phyloP scores from a whole-genome alignment of 2,888 invertebrate species.

The Rhamnusium bicolor region DNA sequence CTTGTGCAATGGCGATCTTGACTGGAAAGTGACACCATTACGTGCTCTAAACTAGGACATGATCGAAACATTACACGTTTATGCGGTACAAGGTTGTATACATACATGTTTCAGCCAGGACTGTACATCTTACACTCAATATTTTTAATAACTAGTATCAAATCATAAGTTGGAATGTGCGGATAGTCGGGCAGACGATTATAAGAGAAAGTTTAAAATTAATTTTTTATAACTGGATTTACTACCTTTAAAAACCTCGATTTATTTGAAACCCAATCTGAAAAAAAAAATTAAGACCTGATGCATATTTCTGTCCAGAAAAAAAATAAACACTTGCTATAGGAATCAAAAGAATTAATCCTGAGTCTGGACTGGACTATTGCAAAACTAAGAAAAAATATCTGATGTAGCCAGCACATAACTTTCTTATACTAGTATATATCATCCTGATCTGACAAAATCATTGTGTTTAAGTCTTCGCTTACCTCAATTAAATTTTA shows the following conservation, averaged over 20 bases:
- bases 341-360: no score
- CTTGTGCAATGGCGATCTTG: constrained; percentile 65
- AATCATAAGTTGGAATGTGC: neutral
- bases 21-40: constrained; percentile 69
- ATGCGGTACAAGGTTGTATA: constrained; percentile 9
- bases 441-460: no score
- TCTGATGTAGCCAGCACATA: no score
- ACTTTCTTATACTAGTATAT: no score
- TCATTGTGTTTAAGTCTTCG: no score
- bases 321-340: no score
- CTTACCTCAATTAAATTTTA: no score
- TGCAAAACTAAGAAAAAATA: no score
- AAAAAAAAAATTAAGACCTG: neutral
- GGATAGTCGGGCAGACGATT: neutral
- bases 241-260: neutral
- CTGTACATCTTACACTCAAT: neutral
- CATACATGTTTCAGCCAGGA: neutral
- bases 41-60: constrained; percentile 64
- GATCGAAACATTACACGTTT: constrained; percentile 38
- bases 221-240: neutral
- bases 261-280: neutral
- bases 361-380: no score
- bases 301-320: neutral
- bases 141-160: neutral
- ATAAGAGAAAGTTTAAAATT: neutral